Percentiles rank a stretch among this genome's conserved stretches.
Conservation (phyloP, 2,888 invertebrate genomes). For the Tinea pellionella region DNA sequence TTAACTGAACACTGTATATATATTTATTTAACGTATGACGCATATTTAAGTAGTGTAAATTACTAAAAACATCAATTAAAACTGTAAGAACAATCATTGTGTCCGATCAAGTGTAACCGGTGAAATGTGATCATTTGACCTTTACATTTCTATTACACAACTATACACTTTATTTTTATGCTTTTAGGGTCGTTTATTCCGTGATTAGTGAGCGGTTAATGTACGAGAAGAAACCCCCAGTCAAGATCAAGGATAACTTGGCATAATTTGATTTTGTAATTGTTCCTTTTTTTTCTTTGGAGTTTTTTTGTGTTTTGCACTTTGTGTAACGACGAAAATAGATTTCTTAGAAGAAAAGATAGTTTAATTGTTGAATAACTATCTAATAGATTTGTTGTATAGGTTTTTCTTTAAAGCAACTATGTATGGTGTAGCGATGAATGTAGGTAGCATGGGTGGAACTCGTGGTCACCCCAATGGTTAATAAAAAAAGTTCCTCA, state of each 20-base stretch:
- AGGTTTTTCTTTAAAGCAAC: no score
- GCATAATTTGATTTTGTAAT: constrained; percentile 5
- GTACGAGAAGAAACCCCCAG: constrained; percentile 15
- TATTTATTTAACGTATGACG: no score
- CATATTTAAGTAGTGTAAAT: not conserved
- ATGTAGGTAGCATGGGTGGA: no score
- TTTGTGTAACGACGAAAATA: not conserved
- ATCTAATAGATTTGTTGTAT: no score
- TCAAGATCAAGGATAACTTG: constrained; percentile 32
- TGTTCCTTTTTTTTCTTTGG: not conserved
- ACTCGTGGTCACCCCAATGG: no score
- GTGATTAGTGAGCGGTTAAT: no score
- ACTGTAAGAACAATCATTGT: constrained; percentile 5
- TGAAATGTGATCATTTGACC: constrained; percentile 6
- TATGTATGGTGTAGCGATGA: no score
- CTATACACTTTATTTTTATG: not conserved
- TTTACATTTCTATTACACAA: not conserved
- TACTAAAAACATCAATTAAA: not conserved
- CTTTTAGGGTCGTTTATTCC: not conserved
- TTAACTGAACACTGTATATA: no score
- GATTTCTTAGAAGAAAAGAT: not conserved
- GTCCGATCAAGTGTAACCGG: not conserved
- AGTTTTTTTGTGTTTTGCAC: not conserved
- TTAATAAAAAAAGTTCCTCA: no score
- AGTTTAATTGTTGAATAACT: no score